These are phyloP conservation scores for Clepsis dumicolana DNA, from an alignment of 2,888 invertebrate genomes.

Conservation along the genomic window DNA sequence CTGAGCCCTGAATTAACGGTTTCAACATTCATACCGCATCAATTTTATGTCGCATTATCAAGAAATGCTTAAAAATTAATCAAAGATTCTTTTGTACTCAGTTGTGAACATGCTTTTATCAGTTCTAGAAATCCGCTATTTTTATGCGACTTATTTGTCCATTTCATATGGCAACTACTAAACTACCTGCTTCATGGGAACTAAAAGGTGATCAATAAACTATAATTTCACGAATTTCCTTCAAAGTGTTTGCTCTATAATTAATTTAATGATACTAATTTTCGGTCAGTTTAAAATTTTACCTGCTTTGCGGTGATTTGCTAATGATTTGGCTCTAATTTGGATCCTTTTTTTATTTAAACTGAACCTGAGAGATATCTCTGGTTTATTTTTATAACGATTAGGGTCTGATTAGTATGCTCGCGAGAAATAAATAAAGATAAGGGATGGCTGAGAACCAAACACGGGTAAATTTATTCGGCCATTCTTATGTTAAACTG, in stretches of 20 bases:
- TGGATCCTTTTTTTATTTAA: conserved; percentile 37
- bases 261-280: conserved; percentile 81
- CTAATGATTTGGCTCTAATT: conserved; percentile 61
- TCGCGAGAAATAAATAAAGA: conserved; percentile 62
- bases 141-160: neutral
- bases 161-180: neutral
- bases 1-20: conserved; percentile 44
- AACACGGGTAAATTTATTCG: conserved; percentile 63
- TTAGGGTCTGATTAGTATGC: conserved; percentile 70
- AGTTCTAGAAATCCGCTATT: neutral
- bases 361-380: conserved; percentile 43
- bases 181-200: conserved; percentile 36
- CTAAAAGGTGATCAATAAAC: conserved; percentile 39
- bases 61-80: no score
- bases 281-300: conserved; percentile 68
- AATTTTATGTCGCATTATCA: no score
- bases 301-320: conserved; percentile 75
- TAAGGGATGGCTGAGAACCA: conserved; percentile 49
- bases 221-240: conserved; percentile 38
- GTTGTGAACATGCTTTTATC: no score
- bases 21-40: neutral
- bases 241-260: conserved; percentile 73
- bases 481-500: conserved; percentile 71
- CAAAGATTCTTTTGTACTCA: no score
- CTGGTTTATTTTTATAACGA: conserved; percentile 69